Base-by-base conservation (phyloP, 2,113 vertebrate species). In the Alethe diademata region DNA sequence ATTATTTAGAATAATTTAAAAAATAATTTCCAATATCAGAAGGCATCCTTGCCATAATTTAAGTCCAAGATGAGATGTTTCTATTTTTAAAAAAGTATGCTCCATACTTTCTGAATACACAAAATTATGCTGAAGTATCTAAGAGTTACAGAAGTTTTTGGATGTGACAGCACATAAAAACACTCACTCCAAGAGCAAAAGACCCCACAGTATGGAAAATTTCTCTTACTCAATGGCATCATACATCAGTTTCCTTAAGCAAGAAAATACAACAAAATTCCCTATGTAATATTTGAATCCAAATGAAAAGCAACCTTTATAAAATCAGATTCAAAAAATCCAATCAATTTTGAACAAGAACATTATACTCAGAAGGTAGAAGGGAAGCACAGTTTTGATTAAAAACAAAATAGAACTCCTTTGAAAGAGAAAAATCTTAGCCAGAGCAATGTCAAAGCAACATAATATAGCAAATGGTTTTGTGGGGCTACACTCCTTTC, bases 121-220 rank as follows among this genome's bases (percentile, higher is more conserved):
- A 29, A 84, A 54, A 16, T 25, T 25, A 62, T 16, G 14, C 5
- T 50, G 7, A 91, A 85, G 3, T 54, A 74, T 45, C 73, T 69
- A 26, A 29, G 38, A 40, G 50, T 31, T 11, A n/a, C 4, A 83
- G 10, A 88, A 47, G 19, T 43, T 40, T 84, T 40, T 66, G 56
- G 31, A 78, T 31, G 28, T 50, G 24, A 60, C 16, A 76, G 45
- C 10, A 80, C 6, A 54, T 5, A 24, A 67, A 67, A 79, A 19
- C 20, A 54, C 9, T 78, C 33, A 35, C 9, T 60, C 8, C 1
- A 8, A 58, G 33, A 75, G 9, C 14, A 91, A 31, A 75, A 42
- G 20, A 47, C 15, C 6, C 6, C 0, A 0, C 8, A 80, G 48
- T 18, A 42, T 2, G 5, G 31, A 33, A 8, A 58, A 70, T 18